A percentile compares a stretch with the other conserved stretches of the same genome.
Conservation (phyloP, 2,113 vertebrate genomes). For the Eurystomus gularis region DNA sequence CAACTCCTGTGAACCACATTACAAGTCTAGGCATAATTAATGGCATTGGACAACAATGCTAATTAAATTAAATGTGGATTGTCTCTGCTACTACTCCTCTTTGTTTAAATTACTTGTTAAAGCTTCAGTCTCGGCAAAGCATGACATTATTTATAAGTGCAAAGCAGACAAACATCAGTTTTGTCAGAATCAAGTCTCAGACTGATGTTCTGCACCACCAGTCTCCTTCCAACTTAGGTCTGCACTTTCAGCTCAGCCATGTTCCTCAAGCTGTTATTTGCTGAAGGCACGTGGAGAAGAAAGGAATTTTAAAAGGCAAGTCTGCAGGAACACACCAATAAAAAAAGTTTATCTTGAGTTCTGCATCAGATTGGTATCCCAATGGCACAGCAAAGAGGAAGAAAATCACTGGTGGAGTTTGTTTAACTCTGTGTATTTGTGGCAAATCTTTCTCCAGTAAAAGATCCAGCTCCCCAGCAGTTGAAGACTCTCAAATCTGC, state of each 20-base stretch:
- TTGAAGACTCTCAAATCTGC: not conserved
- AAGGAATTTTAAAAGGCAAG: not conserved
- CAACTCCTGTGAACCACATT: not conserved
- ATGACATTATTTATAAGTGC: not conserved
- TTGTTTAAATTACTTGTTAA: not conserved
- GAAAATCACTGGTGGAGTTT: not conserved
- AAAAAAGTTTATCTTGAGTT: not conserved
- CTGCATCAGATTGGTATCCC: not conserved
- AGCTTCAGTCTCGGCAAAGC: not conserved
- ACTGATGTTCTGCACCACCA: not conserved
- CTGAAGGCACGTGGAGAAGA: not conserved
- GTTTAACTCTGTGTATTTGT: not conserved
- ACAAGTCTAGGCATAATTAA: slow-evolving; percentile 20
- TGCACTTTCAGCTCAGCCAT: not conserved
- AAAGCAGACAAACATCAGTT: not conserved
- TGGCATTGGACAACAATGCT: not conserved
- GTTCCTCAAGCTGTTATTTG: not conserved
- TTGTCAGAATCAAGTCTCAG: not conserved
- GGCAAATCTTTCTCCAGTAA: not conserved
- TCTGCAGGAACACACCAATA: not conserved
- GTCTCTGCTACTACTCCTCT: not conserved
- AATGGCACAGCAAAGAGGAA: not conserved
- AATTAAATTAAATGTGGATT: slow-evolving; percentile 51
- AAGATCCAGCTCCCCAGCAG: not conserved
- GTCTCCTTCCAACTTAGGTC: not conserved